Evolutionary conservation across 2,113 vertebrate species (phyloP).

Genomic region (Cyphomyrus plagiostoma): DNA sequence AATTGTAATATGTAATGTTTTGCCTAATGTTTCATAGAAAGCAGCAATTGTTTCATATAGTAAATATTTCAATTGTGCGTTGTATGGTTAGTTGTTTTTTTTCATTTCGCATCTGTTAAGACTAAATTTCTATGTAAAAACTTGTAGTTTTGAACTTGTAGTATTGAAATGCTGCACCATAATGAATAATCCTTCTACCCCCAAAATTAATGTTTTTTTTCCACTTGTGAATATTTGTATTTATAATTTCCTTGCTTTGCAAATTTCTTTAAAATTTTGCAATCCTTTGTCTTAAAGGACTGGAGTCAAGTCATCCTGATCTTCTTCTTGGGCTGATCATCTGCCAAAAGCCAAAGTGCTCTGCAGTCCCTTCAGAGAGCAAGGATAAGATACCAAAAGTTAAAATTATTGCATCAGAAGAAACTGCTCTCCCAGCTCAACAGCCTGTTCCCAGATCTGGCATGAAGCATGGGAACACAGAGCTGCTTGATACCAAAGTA

Average conservation of each 20-base stretch:
- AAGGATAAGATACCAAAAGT: conserved; percentile 74
- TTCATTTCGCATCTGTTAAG: background rate
- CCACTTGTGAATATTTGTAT: background rate
- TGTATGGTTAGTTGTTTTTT: background rate
- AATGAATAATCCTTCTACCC: no score
- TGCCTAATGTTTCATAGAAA: background rate
- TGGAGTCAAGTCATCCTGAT: conserved; percentile 84
- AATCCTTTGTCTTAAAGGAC: conserved; percentile 63
- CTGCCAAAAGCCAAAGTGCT: conserved; percentile 79
- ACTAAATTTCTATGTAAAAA: background rate
- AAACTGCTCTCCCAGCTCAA: conserved; percentile 52
- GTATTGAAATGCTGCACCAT: no score
- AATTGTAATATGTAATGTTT: background rate
- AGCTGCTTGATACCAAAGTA: conserved; percentile 59
- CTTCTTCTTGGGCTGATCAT: conserved; percentile 88
- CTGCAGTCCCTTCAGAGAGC: conserved; percentile 51
- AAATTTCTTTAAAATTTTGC: background rate
- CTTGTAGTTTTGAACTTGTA: no score
- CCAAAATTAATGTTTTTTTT: background rate
- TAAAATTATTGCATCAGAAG: conserved; percentile 59
- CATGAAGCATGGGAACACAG: conserved; percentile 61
- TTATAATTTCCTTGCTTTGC: background rate
- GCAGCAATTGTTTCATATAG: background rate
- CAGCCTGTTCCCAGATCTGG: conserved; percentile 55
- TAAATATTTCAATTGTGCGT: background rate